Percentiles rank a stretch among this genome's conserved stretches.
phyloP scores from a whole-genome alignment of 1,140 invertebrate genomes.

The Lepidurus packardi region DNA sequence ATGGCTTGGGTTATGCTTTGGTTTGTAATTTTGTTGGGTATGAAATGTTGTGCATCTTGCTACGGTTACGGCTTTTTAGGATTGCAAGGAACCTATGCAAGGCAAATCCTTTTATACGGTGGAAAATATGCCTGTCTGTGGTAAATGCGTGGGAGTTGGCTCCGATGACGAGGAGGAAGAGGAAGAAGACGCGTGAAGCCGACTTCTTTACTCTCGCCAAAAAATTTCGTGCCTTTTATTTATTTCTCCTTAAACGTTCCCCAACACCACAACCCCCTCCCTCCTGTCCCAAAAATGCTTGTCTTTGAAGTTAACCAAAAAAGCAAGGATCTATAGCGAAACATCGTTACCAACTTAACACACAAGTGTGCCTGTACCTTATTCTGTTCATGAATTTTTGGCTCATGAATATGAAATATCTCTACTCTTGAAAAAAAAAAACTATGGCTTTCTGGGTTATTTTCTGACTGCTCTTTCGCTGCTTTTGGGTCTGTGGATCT shows the following conservation, averaged over 20 bases:
- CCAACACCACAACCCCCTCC: constrained; percentile 31
- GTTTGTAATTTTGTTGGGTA: constrained; percentile 4
- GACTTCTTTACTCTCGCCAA: background rate
- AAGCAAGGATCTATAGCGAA: background rate
- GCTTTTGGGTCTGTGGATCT: no score
- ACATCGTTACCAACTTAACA: constrained; percentile 5
- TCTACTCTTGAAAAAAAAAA: background rate
- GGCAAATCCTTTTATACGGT: constrained; percentile 93
- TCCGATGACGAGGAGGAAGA: constrained; percentile 50
- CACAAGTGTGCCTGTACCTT: background rate
- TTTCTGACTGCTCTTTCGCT: background rate
- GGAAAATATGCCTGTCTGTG: constrained; percentile 76
- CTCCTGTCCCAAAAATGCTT: constrained; percentile 25
- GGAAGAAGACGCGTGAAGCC: constrained; percentile 54
- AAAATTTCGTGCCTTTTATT: constrained; percentile 22
- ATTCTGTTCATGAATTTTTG: constrained; percentile 12
- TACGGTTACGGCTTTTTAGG: constrained; percentile 53
- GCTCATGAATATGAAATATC: constrained; percentile 16
- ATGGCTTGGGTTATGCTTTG: constrained; percentile 22
- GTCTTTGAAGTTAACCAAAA: background rate
- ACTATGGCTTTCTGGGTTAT: background rate
- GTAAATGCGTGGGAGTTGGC: constrained; percentile 70
- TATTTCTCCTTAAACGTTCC: constrained; percentile 24
- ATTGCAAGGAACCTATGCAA: constrained; percentile 83
- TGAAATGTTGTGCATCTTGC: background rate